Evolutionary conservation across 2,797 vertebrate genomes (phyloP).

Genomic region (Hoplostethus atlanticus): DNA sequence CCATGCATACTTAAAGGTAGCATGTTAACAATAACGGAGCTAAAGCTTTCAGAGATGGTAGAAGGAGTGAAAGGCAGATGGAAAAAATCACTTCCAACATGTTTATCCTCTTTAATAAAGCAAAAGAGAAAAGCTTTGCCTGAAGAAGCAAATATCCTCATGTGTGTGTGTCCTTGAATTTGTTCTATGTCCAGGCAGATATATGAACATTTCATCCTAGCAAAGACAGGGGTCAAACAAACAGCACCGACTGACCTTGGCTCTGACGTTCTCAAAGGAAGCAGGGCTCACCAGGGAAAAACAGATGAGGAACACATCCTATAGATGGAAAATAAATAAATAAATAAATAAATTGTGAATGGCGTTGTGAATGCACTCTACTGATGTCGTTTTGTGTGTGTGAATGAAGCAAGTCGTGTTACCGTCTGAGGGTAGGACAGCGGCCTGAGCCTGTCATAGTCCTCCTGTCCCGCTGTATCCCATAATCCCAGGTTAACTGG

Average conservation of each 20-base stretch:
- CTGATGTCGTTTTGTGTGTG: neutral
- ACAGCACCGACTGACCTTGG: conserved; percentile 85
- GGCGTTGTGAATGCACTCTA: neutral
- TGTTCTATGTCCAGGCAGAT: neutral
- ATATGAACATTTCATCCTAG: neutral
- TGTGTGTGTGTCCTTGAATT: neutral
- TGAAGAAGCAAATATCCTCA: neutral
- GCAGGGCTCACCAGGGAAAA: conserved; percentile 93
- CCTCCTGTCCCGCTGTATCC: conserved; percentile 93
- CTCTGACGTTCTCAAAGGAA: conserved; percentile 92
- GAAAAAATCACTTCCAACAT: too few species aligned
- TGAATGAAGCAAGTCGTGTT: conserved; percentile 24
- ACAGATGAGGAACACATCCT: conserved; percentile 94
- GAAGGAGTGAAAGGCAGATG: too few species aligned
- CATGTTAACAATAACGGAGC: too few species aligned
- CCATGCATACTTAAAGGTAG: too few species aligned
- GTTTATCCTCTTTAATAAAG: too few species aligned
- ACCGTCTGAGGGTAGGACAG: conserved; percentile 93
- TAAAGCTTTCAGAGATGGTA: too few species aligned
- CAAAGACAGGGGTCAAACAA: too few species aligned
- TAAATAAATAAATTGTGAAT: neutral
- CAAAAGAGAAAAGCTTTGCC: too few species aligned
- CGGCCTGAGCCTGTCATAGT: conserved; percentile 90
- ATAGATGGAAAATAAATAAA: conserved; percentile 44
- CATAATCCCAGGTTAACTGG: conserved; percentile 92